Evolutionary conservation across 2,888 invertebrate genomes (phyloP), one percentile per base, ranked within the genome.

Genomic region (Lobophora halterata): DNA sequence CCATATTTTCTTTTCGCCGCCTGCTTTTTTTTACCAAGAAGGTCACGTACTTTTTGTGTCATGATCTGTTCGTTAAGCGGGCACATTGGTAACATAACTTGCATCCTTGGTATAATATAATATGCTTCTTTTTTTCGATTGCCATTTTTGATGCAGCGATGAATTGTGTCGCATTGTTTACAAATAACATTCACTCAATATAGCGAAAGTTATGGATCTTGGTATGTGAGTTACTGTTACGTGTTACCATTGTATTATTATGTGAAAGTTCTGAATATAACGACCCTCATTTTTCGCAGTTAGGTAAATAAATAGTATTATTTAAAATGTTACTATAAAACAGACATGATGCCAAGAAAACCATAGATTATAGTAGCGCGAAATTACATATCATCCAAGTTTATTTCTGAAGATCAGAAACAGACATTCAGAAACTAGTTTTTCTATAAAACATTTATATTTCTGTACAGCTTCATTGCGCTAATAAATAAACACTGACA

Each of bases 1-100:
- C n/a, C n/a, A n/a, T n/a, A n/a, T n/a, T n/a, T n/a, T n/a, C n/a
- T n/a, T n/a, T n/a, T n/a, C n/a, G n/a, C n/a, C n/a, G 57, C 59
- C 59, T n/a, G 62, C 65, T 65, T 65, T 62, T 56, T 40, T 31
- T 34, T 50, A 52, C 65, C 64, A 68, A 74, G 70, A 59, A 59
- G 67, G 65, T 66, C 54, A 61, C 52, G 61, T 51, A 65, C 63
- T 79, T 81, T 80, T 79, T 80, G 68, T 67, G 59, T 53, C 59
- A 70, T 71, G 24, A 73, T 70, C 70, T 68, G 63, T 72, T 72
- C 64, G 67, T 71, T 70, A 68, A 59, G 55, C 45, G 59, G 34
- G 52, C 57, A 62, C 61, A 43, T 47, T 38, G 53, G 42, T 39
- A 49, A 44, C 49, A 29, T 36, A 42, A 40, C 36, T 46, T 55